These are phyloP conservation scores for Andrena hattorfiana DNA, from an alignment of 2,888 invertebrate genomes.

Conservation along the genomic window DNA sequence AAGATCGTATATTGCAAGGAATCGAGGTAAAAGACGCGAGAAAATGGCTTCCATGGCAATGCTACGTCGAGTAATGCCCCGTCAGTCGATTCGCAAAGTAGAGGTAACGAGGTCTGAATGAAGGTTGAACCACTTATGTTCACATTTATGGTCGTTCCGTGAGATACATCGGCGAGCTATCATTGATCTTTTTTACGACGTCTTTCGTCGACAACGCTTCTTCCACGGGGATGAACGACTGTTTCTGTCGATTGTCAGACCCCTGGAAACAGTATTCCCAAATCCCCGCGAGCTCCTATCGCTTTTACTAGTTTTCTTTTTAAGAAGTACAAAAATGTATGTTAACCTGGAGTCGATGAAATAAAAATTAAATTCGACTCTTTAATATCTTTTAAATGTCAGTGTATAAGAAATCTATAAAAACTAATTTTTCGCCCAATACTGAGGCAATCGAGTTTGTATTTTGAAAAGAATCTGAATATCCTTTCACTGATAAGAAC, in stretches of 20 bases:
- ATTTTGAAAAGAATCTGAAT: no score
- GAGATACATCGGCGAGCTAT: constrained; percentile 36
- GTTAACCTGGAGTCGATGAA: background rate
- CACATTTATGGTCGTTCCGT: constrained; percentile 53
- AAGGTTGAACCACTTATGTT: constrained; percentile 55
- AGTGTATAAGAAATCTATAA: no score
- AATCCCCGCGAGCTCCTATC: background rate
- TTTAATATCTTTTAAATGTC: background rate
- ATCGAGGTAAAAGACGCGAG: constrained; percentile 28
- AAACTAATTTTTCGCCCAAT: no score
- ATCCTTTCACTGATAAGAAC: no score
- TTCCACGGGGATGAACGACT: background rate
- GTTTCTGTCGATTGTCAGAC: background rate
- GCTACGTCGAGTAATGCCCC: constrained; percentile 31
- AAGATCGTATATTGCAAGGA: constrained; percentile 1
- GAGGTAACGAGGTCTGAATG: constrained; percentile 53
- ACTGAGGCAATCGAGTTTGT: no score
- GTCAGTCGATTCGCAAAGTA: constrained; percentile 42
- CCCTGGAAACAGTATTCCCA: background rate
- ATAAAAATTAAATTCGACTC: background rate
- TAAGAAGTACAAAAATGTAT: background rate
- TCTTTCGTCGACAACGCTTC: constrained; percentile 16
- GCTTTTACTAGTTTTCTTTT: background rate
- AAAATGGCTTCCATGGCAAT: constrained; percentile 33
- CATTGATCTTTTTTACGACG: constrained; percentile 39